A percentile compares a stretch with the other conserved stretches of the same genome.
Evolutionary conservation across 2,113 vertebrate genomes (phyloP).

Genomic region (Podarcis muralis): DNA sequence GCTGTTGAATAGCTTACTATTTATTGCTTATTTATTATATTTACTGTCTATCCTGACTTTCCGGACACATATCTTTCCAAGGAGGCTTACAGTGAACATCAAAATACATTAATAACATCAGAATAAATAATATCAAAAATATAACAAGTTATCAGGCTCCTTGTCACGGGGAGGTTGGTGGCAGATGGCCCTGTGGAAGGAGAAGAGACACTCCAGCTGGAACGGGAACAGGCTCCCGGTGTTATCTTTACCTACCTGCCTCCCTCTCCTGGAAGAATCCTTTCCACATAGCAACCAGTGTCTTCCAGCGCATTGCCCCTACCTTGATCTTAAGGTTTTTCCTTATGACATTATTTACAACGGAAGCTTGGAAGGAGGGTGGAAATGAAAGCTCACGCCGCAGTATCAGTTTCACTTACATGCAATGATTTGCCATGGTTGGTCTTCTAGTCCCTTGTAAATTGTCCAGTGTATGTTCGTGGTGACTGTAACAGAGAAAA

Average conservation of each 20-base stretch:
- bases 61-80: background rate
- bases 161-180: background rate
- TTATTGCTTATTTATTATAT: background rate
- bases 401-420: conserved; percentile 31
- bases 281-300: conserved; percentile 18
- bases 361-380: conserved; percentile 27
- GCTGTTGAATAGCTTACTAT: conserved; percentile 29
- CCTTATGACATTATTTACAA: background rate
- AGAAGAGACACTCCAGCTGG: background rate
- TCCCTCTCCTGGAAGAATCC: background rate
- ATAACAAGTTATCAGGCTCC: background rate
- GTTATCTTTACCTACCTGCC: background rate
- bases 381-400: conserved; percentile 35
- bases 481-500: conserved; percentile 32
- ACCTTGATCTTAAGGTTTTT: background rate
- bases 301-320: background rate
- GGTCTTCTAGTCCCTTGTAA: conserved; percentile 31
- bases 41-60: background rate
- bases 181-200: background rate
- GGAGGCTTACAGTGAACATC: background rate
- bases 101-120: background rate
- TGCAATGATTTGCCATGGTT: conserved; percentile 10
- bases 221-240: background rate
- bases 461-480: conserved; percentile 29
- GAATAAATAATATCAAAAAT: background rate